Evolutionary conservation across 2,888 invertebrate species (phyloP).

Genomic region (Nasonia oneida): DNA sequence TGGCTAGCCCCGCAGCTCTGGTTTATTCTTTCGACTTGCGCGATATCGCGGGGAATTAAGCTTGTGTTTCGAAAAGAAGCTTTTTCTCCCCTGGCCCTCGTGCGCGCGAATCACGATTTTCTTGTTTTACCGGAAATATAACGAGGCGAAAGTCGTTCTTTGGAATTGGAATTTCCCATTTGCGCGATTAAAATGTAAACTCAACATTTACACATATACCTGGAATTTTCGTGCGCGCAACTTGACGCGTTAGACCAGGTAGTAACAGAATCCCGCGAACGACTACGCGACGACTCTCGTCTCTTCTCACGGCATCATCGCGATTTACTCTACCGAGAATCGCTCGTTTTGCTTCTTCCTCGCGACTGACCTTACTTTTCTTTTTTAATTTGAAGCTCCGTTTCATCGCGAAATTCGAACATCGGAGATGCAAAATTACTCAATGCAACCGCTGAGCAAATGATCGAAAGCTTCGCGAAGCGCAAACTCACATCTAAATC

Average conservation of each 20-base stretch:
- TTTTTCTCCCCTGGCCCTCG: neutral
- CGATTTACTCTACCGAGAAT: constrained; percentile 54
- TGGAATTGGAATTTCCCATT: neutral
- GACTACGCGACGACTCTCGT: constrained; percentile 37
- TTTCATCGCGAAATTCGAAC: no score
- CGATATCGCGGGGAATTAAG: neutral
- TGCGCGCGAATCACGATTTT: neutral
- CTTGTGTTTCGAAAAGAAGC: neutral
- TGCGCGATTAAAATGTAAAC: neutral
- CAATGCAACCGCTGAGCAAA: no score
- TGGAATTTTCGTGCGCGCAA: constrained; percentile 5
- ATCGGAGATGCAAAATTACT: no score
- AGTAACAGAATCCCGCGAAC: constrained; percentile 60
- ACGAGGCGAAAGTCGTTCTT: neutral
- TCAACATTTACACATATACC: neutral
- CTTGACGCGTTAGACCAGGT: constrained; percentile 40
- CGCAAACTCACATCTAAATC: neutral
- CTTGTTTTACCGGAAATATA: neutral
- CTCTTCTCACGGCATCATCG: constrained; percentile 58
- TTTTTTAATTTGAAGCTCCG: no score
- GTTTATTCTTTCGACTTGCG: neutral
- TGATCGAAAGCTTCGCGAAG: neutral
- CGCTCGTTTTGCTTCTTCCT: neutral
- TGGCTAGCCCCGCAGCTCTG: neutral
- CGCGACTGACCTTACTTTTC: neutral